Evolutionary conservation across 2,113 vertebrate genomes (phyloP).

Genomic region (Amphilophus citrinellus): DNA sequence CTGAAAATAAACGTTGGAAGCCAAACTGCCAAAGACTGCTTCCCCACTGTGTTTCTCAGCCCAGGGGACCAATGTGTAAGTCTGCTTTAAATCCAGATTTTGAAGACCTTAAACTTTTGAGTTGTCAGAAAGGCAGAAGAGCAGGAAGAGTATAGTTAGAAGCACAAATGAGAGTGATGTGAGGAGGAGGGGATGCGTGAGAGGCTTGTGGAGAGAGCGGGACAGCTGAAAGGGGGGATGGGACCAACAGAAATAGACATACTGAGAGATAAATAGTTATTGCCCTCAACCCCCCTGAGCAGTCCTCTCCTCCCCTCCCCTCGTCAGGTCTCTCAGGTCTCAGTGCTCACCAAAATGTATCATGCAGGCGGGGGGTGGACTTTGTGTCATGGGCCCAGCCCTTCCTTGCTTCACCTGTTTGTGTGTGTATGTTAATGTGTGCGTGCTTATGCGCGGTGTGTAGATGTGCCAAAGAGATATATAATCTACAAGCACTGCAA

Average conservation of each 20-base stretch:
- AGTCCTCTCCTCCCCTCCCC: constrained; percentile 17
- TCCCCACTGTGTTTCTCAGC: not conserved
- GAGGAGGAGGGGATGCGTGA: constrained; percentile 48
- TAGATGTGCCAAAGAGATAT: constrained; percentile 20
- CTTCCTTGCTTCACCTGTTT: constrained; percentile 69
- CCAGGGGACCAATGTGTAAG: not conserved
- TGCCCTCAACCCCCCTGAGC: constrained; percentile 40
- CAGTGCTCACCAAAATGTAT: constrained; percentile 62
- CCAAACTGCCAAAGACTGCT: not conserved
- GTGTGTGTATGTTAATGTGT: constrained; percentile 36
- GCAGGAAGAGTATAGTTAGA: constrained; percentile 76
- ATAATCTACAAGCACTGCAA: constrained; percentile 47
- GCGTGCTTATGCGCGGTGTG: constrained; percentile 11
- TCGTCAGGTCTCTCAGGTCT: constrained; percentile 71
- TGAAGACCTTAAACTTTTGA: constrained; percentile 35
- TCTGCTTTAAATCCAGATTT: constrained; percentile 33
- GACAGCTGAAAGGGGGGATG: constrained; percentile 86
- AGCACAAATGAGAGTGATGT: constrained; percentile 63
- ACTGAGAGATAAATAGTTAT: constrained; percentile 83
- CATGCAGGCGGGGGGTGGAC: constrained; percentile 17
- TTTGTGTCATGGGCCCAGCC: constrained; percentile 23
- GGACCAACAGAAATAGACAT: constrained; percentile 83
- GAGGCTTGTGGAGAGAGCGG: constrained; percentile 70
- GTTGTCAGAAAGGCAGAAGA: constrained; percentile 43
- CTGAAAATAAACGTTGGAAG: not conserved